These are phyloP conservation scores for Cisticola juncidis DNA, from an alignment of 2,113 vertebrate species.

Conservation along the genomic window DNA sequence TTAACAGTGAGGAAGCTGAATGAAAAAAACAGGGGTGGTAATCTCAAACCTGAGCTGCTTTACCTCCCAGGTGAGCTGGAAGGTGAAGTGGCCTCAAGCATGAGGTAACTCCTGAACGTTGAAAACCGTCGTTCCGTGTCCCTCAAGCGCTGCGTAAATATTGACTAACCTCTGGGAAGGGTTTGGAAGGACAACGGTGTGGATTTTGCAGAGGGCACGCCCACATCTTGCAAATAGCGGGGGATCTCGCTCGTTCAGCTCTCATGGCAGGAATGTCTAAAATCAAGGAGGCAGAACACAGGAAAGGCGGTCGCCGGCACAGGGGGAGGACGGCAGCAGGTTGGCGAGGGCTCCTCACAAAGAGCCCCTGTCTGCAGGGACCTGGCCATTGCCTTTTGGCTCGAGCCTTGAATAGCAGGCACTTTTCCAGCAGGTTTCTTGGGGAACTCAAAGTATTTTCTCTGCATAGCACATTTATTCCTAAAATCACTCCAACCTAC, in stretches of 20 bases:
- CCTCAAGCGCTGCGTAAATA: background rate
- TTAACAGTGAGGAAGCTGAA: background rate
- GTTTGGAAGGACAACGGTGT: background rate
- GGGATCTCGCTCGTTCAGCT: background rate
- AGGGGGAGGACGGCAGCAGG: background rate
- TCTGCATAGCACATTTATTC: background rate
- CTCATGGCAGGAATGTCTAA: background rate
- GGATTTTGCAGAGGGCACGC: background rate
- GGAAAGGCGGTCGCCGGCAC: background rate
- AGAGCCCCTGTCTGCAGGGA: constrained; percentile 30
- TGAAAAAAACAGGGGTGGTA: rapidly evolving
- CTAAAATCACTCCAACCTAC: background rate
- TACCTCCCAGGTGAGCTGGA: constrained; percentile 4
- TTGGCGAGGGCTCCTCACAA: background rate
- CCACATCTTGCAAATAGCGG: constrained; percentile 13
- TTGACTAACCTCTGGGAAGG: constrained; percentile 7
- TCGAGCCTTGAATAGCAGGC: background rate
- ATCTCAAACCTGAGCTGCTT: background rate
- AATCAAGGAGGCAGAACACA: background rate
- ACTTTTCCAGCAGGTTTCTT: constrained; percentile 15
- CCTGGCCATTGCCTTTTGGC: background rate
- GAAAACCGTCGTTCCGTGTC: background rate
- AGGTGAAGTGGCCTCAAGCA: background rate
- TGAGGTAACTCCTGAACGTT: background rate
- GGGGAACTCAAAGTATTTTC: background rate